Conservation (phyloP, 2,888 invertebrate species). For the Toxonevra muliebris region DNA sequence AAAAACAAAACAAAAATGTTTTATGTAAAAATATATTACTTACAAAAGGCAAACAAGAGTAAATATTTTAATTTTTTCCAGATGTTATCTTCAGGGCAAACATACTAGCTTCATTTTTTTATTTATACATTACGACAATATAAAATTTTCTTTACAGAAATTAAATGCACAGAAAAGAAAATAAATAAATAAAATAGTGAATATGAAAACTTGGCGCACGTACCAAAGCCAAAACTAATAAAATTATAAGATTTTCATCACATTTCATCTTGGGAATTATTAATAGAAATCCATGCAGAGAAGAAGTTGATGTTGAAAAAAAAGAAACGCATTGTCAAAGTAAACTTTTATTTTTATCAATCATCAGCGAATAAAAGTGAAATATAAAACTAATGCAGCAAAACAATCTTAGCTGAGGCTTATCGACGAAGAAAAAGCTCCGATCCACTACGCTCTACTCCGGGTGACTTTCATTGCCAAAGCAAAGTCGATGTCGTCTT, state of each 20-base stretch:
- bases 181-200: too few species aligned
- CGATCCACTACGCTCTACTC: not conserved
- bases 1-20: too few species aligned
- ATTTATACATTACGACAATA: too few species aligned
- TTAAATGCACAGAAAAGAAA: too few species aligned
- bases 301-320: not conserved
- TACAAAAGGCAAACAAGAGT: too few species aligned
- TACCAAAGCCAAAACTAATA: conserved; percentile 16
- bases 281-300: conserved; percentile 9
- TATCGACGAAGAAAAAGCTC: not conserved
- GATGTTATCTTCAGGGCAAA: too few species aligned
- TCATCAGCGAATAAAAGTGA: not conserved
- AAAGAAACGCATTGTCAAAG: too few species aligned
- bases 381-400: not conserved
- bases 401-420: not conserved
- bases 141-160: too few species aligned
- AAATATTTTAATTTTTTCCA: too few species aligned
- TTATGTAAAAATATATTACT: too few species aligned
- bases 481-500: not conserved
- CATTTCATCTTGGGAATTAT: conserved; percentile 8
- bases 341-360: conserved; percentile 3
- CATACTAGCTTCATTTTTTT: too few species aligned
- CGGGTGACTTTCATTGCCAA: not conserved
- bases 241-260: conserved; percentile 26
- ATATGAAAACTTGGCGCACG: not conserved